Percentiles rank a stretch among this genome's conserved stretches.
Conservation (phyloP, 2,888 invertebrate genomes). For the Leucoptera coffeella region DNA sequence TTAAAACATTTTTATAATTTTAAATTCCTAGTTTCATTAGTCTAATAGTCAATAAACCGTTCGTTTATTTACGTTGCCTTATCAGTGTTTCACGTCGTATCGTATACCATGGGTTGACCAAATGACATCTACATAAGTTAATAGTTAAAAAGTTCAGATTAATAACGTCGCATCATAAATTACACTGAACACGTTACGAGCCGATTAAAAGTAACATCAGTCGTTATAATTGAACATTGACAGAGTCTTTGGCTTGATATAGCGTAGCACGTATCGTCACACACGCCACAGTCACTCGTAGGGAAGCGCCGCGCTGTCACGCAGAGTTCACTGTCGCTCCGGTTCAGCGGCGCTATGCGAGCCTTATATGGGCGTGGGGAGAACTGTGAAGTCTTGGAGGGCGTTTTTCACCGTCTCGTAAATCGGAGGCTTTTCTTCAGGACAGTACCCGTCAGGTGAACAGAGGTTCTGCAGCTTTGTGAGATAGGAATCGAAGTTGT, state of each 20-base stretch:
- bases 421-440: constrained; percentile 76
- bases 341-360: constrained; percentile 44
- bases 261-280: background rate
- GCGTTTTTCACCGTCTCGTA: constrained; percentile 89
- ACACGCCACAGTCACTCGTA: too few species aligned
- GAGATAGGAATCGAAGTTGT: constrained; percentile 90
- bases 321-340: constrained; percentile 18
- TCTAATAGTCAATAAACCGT: too few species aligned
- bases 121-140: too few species aligned
- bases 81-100: too few species aligned
- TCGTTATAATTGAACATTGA: constrained; percentile 1
- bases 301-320: too few species aligned
- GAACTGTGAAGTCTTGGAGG: constrained; percentile 84
- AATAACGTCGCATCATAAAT: too few species aligned
- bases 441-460: constrained; percentile 75
- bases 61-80: too few species aligned
- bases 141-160: too few species aligned
- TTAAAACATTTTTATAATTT: constrained; percentile 44
- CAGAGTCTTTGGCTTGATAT: constrained; percentile 3
- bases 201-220: constrained; percentile 1
- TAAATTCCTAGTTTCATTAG: too few species aligned
- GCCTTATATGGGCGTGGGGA: constrained; percentile 82
- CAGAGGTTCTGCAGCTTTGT: constrained; percentile 88
- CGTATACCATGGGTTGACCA: too few species aligned
- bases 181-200: constrained; percentile 5